Conservation (phyloP, 2,888 invertebrate genomes). For the Pharmacophagus antenor region DNA sequence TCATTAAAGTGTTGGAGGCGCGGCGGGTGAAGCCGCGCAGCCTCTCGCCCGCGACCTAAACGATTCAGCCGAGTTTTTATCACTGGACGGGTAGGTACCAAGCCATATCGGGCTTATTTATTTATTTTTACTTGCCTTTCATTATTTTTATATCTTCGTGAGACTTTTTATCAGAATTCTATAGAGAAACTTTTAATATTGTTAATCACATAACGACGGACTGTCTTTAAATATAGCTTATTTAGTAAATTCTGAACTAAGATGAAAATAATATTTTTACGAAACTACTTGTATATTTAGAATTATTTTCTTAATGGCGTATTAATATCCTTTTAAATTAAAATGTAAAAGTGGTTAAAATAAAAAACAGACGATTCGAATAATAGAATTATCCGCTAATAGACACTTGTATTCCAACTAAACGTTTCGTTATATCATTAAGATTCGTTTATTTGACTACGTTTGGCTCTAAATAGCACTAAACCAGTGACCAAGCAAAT, state of each 20-base stretch:
- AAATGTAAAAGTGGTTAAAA: not conserved
- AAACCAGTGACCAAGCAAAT: constrained; percentile 26
- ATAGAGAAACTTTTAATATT: constrained; percentile 32
- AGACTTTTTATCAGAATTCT: constrained; percentile 32
- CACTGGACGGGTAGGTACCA: constrained; percentile 54
- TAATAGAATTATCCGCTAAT: not conserved
- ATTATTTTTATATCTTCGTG: constrained; percentile 40
- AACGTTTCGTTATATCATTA: constrained; percentile 4
- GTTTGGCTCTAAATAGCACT: not conserved
- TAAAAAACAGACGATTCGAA: not conserved
- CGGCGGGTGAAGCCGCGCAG: constrained; percentile 62
- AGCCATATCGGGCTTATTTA: constrained; percentile 70
- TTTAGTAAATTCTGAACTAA: not conserved
- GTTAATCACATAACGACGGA: constrained; percentile 12
- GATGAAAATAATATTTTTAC: not conserved
- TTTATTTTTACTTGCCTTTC: constrained; percentile 60
- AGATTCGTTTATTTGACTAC: not conserved
- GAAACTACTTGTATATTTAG: not conserved
- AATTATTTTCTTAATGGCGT: not conserved
- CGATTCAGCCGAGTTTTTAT: constrained; percentile 73
- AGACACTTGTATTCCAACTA: not conserved
- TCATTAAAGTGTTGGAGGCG: constrained; percentile 76
- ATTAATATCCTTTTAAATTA: no score
- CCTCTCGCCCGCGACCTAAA: constrained; percentile 66
- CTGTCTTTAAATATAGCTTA: not conserved